Base-by-base conservation (phyloP, 2,797 vertebrate species). In the Neosilurus hyrtlii region DNA sequence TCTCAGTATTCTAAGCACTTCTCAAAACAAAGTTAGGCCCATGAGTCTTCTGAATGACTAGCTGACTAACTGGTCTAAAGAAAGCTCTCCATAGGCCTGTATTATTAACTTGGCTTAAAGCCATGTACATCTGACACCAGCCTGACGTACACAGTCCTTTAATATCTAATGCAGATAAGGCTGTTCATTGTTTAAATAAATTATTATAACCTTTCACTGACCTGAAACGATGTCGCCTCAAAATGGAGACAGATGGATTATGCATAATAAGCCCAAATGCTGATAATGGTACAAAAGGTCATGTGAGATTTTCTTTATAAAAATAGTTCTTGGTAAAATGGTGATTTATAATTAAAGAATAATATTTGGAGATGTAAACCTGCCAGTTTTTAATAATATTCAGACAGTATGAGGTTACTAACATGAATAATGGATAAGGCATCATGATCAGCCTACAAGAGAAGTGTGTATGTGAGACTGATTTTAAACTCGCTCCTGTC, bases 131-230 rank as follows among this genome's bases (percentile, higher is more conserved):
- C 57, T 76, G 74, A 76, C 74, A 76, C 74, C 57, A 76, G 20
- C 35, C 74, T 76, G 74, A 49, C 74, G 35, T 61, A 20, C 20
- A n/a, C 73, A n/a, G 73, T 76, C 12, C 56, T n/a, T 76, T 43
- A 76, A 76, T 76, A 76, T 43, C 35, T 76, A 61, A 61, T 76
- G 56, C 73, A n/a, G 56, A 30, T 61, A 7, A 20, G 30, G 22
- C 56, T 76, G 61, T 76, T 76, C 30, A 43, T 22, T 22, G 56
- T n/a, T 37, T 61, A 59, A 76, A 76, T 75, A 59, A 61, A 61
- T 61, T 2, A 74, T 56, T 20, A 24, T 16, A 43, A 61, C 22
- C 74, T 61, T 61, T 61, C 43, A 61, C 14, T 76, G 56, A 76
- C 18, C 57, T 24, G 35, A 76, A 61, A n/a, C 12, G 3, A 20